Evolutionary conservation across 2,888 invertebrate genomes (phyloP).

Genomic region (Acrobeloides nanus): DNA sequence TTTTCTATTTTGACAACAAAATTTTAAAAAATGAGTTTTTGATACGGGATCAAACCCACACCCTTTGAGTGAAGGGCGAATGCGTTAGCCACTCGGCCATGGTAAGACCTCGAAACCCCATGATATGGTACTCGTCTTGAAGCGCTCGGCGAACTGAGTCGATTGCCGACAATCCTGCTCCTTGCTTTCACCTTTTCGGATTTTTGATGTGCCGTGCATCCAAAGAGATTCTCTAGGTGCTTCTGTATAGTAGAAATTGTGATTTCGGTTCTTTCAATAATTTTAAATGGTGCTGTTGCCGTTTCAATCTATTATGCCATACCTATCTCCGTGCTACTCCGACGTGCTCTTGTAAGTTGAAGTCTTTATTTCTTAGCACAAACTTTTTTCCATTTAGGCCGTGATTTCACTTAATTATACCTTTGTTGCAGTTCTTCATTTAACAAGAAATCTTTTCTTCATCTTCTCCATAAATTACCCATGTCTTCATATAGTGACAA

Average conservation of each 20-base stretch:
- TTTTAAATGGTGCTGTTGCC: constrained; percentile 17
- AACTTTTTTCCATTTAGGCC: constrained; percentile 5
- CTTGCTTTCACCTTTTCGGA: no score
- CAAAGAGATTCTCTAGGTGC: constrained; percentile 9
- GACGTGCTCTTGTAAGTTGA: constrained; percentile 14
- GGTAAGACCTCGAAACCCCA: no score
- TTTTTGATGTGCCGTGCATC: no score
- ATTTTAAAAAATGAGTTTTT: no score
- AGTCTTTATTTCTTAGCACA: constrained; percentile 5
- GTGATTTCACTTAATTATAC: constrained; percentile 18
- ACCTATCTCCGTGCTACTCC: constrained; percentile 19
- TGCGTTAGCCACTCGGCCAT: no score
- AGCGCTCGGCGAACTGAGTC: no score
- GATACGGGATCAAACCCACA: no score
- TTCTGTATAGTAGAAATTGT: constrained; percentile 8
- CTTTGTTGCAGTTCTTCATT: constrained; percentile 14
- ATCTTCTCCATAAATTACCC: constrained; percentile 16
- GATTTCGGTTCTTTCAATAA: constrained; percentile 8
- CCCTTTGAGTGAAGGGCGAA: no score
- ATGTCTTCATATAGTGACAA: constrained; percentile 21
- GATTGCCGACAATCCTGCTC: no score
- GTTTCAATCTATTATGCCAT: constrained; percentile 16
- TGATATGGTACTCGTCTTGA: no score
- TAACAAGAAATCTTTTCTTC: constrained; percentile 17
- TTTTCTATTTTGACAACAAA: no score